Evolutionary conservation across 1,140 invertebrate genomes (phyloP), one percentile per base, ranked within the genome.

Genomic region (Paracyclopina nana): DNA sequence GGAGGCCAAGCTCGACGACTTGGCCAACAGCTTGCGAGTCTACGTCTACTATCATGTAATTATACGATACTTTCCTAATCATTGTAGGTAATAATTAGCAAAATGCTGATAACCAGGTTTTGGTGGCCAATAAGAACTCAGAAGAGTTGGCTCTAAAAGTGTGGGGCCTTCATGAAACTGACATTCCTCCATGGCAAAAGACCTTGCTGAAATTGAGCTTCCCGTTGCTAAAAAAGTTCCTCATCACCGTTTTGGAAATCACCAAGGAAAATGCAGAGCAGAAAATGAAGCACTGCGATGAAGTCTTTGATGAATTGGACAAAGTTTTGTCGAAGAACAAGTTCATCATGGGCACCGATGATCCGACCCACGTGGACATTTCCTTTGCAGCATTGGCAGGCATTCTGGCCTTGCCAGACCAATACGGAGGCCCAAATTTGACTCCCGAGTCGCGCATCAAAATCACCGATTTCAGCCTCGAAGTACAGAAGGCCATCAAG

Each of bases 1-100:
- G 34, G 34, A 38, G 8, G 20, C 14, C n/a, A 38, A 38, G 8
- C 9, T 38, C n/a, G 34, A 38, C 34, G n/a, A 4, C 2, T 38
- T 38, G 34, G 34, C n/a, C 34, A 4, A 16, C n/a, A 20, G 20
- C 20, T 9, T 38, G 8, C 34, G 34, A 2, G n/a, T n/a, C 4
- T 38, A 38, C 20, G 20, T 38, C n/a, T 38, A 38, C 20, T 38
- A 38, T 38, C 34, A 38, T 38, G n/a, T n/a, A n/a, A n/a, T n/a
- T n/a, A n/a, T n/a, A n/a, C n/a, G n/a, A n/a, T n/a, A n/a, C n/a
- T n/a, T n/a, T n/a, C n/a, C n/a, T n/a, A n/a, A n/a, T n/a, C n/a
- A n/a, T n/a, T n/a, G n/a, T n/a, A n/a, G n/a, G n/a, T n/a, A n/a
- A n/a, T n/a, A n/a, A n/a, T n/a, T n/a, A n/a, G n/a, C n/a, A n/a